Base-by-base conservation (phyloP, 2,113 vertebrate genomes). In the Onychostoma macrolepis region DNA sequence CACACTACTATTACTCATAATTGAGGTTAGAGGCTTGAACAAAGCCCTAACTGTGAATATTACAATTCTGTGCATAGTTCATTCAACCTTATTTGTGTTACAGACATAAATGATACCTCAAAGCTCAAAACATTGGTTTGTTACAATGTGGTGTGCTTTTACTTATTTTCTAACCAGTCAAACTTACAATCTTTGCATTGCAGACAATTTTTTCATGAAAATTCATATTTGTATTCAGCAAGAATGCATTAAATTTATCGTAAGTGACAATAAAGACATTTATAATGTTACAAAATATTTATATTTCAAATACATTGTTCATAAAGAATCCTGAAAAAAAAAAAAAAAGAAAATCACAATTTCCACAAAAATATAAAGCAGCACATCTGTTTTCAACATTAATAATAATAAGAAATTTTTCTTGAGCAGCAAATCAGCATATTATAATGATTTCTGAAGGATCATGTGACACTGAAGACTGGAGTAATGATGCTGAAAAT, bases 381-480 rank as follows among this genome's bases (percentile, higher is more conserved):
- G 48, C 15, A 15, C 48, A 45, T 2, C 43, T 45, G 43, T 45
- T 13, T 65, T 30, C 12, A 33, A 67, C 13, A 19, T 28, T 65
- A 10, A 65, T 13, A 33, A 33, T 21, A 71, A 71, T 36, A 0
- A 33, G 1, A 67, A 17, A 17, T 67, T 2, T 7, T 15, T 67
- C 26, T 17, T 67, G 5, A 33, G 4, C 17, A 72, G 0, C 17
- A 72, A 74, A 74, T 74, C 36, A 43, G 0, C 24, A n/a, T 41
- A 74, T 41, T 74, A 6, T 0, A 69, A 36, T 36, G 3, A 74
- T 74, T 74, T 74, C 21, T 43, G 36, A 74, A 43, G 33, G 71
- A 24, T 74, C 9, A n/a, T 74, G 71, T 41, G 71, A 74, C 71
- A 74, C 71, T 74, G 11, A 74, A 41, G 33, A 74, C 71, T 38